Evolutionary conservation across 2,888 invertebrate species (phyloP).

Genomic region (Agonopterix arenella): DNA sequence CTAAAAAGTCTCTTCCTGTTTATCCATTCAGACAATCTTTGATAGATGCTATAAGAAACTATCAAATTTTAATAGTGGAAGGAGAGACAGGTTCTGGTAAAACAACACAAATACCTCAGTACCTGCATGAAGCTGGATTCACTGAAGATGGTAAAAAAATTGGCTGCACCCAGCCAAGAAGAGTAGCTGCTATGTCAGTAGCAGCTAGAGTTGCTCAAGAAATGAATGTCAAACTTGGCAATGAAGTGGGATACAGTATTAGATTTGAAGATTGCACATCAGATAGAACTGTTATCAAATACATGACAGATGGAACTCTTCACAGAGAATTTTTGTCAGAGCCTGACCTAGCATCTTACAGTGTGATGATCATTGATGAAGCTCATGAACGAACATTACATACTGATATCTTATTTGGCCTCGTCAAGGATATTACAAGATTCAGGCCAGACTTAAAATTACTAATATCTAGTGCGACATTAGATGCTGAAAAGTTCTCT

Average conservation of each 20-base stretch:
- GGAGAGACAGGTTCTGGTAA: constrained; percentile 99
- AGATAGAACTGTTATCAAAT: constrained; percentile 96
- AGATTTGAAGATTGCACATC: constrained; percentile 99
- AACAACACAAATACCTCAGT: constrained; percentile 99
- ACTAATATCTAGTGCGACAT: constrained; percentile 97
- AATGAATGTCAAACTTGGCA: constrained; percentile 96
- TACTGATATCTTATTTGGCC: constrained; percentile 98
- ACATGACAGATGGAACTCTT: constrained; percentile 99
- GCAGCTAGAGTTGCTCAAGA: constrained; percentile 98
- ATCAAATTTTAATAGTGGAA: constrained; percentile 95
- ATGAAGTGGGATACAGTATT: constrained; percentile 93
- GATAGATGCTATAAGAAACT: constrained; percentile 92
- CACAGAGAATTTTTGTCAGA: constrained; percentile 98
- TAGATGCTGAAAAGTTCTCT: constrained; percentile 99
- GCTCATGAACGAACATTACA: constrained; percentile 99
- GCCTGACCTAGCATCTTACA: constrained; percentile 96
- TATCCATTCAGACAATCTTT: constrained; percentile 94
- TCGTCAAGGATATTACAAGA: constrained; percentile 96
- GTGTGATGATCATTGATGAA: constrained; percentile 99
- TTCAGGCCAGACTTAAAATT: constrained; percentile 96
- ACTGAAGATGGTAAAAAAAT: constrained; percentile 90
- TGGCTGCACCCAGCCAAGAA: constrained; percentile 97
- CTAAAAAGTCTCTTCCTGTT: constrained; percentile 94
- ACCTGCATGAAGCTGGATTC: constrained; percentile 95
- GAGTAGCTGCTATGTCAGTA: constrained; percentile 99